Evolutionary conservation across 1,140 invertebrate species (phyloP).

Genomic region (Bactericera cockerelli): DNA sequence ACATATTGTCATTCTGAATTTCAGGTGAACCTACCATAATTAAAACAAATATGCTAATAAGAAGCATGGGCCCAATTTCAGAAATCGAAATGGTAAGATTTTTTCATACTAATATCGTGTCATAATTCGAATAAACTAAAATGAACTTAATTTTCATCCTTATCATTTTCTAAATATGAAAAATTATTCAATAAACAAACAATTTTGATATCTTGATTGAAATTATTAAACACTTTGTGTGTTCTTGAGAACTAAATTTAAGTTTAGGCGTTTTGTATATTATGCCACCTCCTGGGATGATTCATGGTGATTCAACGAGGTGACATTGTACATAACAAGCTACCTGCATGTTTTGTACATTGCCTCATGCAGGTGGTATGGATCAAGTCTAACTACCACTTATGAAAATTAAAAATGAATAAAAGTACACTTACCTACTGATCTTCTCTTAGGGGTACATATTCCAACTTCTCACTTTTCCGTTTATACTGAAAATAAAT

Average conservation of each 20-base stretch:
- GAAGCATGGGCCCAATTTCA: constrained; percentile 89
- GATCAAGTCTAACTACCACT: no score
- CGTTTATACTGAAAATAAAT: not conserved
- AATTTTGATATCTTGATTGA: not conserved
- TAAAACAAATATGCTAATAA: constrained; percentile 77
- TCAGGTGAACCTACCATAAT: constrained; percentile 73
- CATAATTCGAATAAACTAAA: no score
- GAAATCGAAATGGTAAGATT: constrained; percentile 80
- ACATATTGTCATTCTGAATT: constrained; percentile 25
- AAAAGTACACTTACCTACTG: no score
- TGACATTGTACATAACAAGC: no score
- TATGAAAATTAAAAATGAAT: no score
- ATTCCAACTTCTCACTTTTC: not conserved
- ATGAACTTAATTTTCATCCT: no score
- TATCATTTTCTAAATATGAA: not conserved
- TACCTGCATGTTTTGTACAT: no score
- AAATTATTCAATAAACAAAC: not conserved
- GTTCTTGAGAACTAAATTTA: not conserved
- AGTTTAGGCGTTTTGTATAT: not conserved
- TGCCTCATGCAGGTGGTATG: no score
- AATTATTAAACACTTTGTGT: not conserved
- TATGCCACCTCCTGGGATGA: no score
- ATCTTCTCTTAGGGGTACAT: no score
- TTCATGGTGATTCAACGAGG: no score
- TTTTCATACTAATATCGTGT: not conserved